Base-by-base conservation (phyloP, 1,140 invertebrate species). In the Micrasema longulum region DNA sequence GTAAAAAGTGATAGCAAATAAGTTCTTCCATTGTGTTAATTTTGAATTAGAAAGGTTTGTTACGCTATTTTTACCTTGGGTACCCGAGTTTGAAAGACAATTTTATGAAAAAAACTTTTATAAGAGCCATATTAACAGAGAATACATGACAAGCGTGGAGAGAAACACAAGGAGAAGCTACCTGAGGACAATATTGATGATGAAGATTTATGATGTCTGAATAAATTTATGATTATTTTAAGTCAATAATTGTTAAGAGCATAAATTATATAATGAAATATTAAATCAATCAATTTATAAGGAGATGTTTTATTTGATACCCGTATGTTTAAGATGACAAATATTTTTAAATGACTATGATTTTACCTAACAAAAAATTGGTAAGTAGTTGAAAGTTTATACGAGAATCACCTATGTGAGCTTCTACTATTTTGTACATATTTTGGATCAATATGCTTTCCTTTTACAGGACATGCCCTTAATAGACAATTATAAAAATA, bases 231-330 rank as follows among this genome's bases (percentile, higher is more conserved):
- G 55, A 60, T 60, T 60, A 60, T 60, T 60, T n/a, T 60, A 41
- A 60, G 55, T 60, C 55, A 60, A n/a, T n/a, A n/a, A 60, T 60
- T 60, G 55, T 60, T 60, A 60, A 60, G 18, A 31, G 55, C 36
- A 41, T 60, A 60, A 60, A 60, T 38, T 31, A 60, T 60, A 38
- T 41, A 38, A 60, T 38, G 35, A 18, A 60, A 60, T 60, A 60
- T 38, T n/a, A 60, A 20, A 60, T 60, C 36, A 60, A 60, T 38
- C 55, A 38, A 41, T 60, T 60, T 60, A 4, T 60, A 22, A 18
- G 26, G 7, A 31, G 3, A 7, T 4, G 26, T 31, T 31, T 31
- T 31, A 31, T 31, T 31, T 31, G 2, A 2, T 7, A 4, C 26
- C 26, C 26, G 26, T 31, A n/a, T n/a, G n/a, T n/a, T n/a, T n/a